Conservation (phyloP, 2,797 vertebrate species). For the Allenopithecus nigroviridis region DNA sequence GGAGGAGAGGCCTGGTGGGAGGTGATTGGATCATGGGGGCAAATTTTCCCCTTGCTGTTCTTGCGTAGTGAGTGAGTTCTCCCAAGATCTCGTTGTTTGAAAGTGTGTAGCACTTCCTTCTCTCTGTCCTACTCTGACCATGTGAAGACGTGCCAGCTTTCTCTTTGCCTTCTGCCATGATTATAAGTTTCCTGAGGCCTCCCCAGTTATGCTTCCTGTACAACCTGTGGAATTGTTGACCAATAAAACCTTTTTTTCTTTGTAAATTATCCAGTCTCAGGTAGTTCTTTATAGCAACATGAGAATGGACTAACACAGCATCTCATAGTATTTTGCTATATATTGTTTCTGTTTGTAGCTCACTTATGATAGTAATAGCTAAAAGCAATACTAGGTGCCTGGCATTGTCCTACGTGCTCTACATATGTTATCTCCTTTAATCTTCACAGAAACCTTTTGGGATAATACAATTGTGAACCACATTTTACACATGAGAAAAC, state of each 20-base stretch:
- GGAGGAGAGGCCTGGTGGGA: background rate
- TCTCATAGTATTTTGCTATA: background rate
- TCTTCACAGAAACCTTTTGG: background rate
- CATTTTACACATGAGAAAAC: background rate
- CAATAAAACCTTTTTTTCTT: background rate
- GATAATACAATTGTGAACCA: background rate
- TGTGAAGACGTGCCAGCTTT: too few relatives aligned
- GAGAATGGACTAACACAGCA: background rate
- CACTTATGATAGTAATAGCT: background rate
- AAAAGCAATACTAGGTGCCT: background rate
- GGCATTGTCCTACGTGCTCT: background rate
- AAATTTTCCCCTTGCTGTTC: background rate
- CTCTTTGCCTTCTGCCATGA: too few relatives aligned
- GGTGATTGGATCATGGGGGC: background rate
- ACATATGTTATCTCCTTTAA: background rate
- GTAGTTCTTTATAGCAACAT: background rate
- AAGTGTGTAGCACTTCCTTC: too few relatives aligned
- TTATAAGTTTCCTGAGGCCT: too few relatives aligned
- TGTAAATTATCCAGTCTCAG: background rate
- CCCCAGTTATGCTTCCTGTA: too few relatives aligned
- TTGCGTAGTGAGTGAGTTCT: background rate
- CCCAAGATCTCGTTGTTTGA: too few relatives aligned
- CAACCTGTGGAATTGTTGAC: too few relatives aligned
- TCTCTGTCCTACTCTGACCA: too few relatives aligned
- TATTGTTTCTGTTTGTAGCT: background rate